Percentiles rank a stretch among this genome's conserved stretches.
phyloP scores from a whole-genome alignment of 37 sponge, comb jelly and placozoan genomes.

The Halisarca cf. caerulea region DNA sequence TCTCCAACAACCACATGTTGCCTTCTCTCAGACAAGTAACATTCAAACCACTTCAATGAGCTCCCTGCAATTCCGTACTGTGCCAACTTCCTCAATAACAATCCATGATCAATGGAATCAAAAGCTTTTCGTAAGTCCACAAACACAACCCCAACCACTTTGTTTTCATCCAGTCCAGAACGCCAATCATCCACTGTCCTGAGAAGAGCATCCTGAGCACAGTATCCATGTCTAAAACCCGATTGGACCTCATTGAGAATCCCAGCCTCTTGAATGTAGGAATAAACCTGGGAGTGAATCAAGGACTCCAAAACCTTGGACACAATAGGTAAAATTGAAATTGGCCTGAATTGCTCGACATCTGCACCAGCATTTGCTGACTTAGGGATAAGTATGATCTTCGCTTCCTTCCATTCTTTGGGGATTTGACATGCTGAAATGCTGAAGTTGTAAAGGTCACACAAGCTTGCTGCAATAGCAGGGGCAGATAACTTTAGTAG shows the following conservation, averaged over 20 bases:
- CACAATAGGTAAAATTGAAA: slow-evolving; percentile 6
- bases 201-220: slow-evolving; percentile 23
- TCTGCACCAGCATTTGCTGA: too few species aligned
- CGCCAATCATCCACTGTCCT: slow-evolving; percentile 2
- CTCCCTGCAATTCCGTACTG: background rate
- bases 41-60: slow-evolving; percentile 1
- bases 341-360: slow-evolving; percentile 25
- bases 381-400: too few species aligned
- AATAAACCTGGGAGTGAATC: slow-evolving; percentile 10
- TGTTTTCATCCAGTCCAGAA: background rate
- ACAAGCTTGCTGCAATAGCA: too few species aligned
- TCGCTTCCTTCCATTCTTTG: too few species aligned
- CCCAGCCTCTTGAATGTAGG: background rate
- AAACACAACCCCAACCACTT: background rate
- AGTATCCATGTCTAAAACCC: slow-evolving; percentile 27
- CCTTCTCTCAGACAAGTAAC: slow-evolving; percentile 4
- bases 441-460: too few species aligned
- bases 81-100: background rate
- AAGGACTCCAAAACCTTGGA: slow-evolving; percentile 9
- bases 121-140: slow-evolving; percentile 28
- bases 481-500: too few species aligned
- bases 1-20: slow-evolving; percentile 1
- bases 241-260: background rate
- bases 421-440: too few species aligned
- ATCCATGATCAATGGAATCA: slow-evolving; percentile 1